Evolutionary conservation across 2,888 invertebrate genomes (phyloP).

Genomic region (Agriopis leucophaearia): DNA sequence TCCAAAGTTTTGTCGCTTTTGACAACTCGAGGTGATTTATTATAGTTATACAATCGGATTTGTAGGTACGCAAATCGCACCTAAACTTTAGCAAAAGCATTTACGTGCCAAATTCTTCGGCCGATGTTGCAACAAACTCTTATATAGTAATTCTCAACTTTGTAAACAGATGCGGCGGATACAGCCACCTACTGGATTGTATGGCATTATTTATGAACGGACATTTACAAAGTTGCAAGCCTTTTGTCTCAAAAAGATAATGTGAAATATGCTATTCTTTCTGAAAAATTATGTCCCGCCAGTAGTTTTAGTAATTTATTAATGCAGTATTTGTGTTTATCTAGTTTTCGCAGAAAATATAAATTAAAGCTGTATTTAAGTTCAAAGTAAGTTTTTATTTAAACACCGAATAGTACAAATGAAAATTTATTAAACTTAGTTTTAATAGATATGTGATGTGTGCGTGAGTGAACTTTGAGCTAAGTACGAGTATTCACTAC

Average conservation of each 20-base stretch:
- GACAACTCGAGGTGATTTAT: too few relatives aligned
- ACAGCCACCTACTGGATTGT: constrained; percentile 36
- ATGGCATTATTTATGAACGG: constrained; percentile 25
- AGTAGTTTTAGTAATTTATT: background rate
- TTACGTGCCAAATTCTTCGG: background rate
- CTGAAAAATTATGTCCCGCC: constrained; percentile 13
- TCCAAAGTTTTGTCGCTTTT: too few relatives aligned
- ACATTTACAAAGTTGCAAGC: constrained; percentile 28
- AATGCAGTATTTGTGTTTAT: background rate
- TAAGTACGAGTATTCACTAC: too few relatives aligned
- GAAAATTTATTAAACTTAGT: too few relatives aligned
- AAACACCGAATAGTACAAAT: too few relatives aligned
- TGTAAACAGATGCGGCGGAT: constrained; percentile 58
- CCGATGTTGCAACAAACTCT: constrained; percentile 47
- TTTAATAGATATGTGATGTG: too few relatives aligned
- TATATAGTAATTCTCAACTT: constrained; percentile 60
- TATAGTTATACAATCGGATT: too few relatives aligned
- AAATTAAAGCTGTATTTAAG: too few relatives aligned
- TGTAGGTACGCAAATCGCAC: too few relatives aligned
- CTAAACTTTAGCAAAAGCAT: background rate
- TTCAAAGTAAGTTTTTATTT: too few relatives aligned
- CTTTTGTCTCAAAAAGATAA: constrained; percentile 29
- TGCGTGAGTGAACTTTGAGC: too few relatives aligned
- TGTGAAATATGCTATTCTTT: constrained; percentile 14
- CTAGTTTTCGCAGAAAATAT: background rate